Conservation (phyloP, 2,797 vertebrate species). For the Anas bahamensis region DNA sequence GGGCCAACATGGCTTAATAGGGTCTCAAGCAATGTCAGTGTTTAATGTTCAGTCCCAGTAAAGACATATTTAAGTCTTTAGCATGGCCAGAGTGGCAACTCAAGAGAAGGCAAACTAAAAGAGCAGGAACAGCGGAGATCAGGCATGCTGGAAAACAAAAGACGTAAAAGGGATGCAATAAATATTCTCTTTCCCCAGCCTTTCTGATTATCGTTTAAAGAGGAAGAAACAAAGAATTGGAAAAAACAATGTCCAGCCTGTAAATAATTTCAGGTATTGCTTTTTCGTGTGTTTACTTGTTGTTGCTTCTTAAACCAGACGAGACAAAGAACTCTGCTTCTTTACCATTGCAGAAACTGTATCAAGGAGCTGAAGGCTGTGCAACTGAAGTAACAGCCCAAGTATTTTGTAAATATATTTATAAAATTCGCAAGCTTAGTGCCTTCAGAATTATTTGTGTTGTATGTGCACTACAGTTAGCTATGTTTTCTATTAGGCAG, state of each 20-base stretch:
- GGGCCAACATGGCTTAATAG: not conserved
- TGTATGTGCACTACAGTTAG: conserved; percentile 63
- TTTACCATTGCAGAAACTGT: not conserved
- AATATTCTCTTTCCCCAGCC: not conserved
- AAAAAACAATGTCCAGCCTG: not conserved
- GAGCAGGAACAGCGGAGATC: not conserved
- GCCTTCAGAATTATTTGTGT: conserved; percentile 55
- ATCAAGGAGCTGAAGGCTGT: conserved; percentile 40
- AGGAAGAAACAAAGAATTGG: not conserved
- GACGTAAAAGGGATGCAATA: not conserved
- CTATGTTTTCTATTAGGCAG: conserved; percentile 79
- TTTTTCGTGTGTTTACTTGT: not conserved
- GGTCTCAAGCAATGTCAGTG: not conserved
- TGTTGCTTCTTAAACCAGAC: conserved; percentile 10
- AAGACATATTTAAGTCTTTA: not conserved
- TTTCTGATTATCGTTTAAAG: not conserved
- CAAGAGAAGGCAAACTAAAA: not conserved
- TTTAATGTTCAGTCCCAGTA: not conserved
- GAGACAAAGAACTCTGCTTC: not conserved
- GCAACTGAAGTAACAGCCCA: conserved; percentile 56
- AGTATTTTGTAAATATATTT: conserved; percentile 51
- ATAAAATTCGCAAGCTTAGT: conserved; percentile 52
- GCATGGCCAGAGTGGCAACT: not conserved
- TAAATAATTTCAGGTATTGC: not conserved
- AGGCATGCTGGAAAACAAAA: not conserved